Percentiles rank a stretch among this genome's conserved stretches.
Evolutionary conservation across 2,888 invertebrate species (phyloP).

Genomic region (Drosophila nr. fundita): DNA sequence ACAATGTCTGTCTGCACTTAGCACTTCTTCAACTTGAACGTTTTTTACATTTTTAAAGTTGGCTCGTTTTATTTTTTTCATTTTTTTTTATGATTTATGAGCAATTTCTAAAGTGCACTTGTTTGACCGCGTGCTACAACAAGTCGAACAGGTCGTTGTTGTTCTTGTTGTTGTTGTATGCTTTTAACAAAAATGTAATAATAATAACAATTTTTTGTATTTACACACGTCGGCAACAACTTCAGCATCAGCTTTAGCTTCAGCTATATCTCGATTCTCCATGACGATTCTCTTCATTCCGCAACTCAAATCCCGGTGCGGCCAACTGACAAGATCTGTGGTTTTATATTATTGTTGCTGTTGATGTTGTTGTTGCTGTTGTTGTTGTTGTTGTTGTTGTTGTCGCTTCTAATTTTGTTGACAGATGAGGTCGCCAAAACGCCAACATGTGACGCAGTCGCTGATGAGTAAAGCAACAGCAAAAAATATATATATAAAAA

Average conservation of each 20-base stretch:
- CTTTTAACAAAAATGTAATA: slow-evolving; percentile 54
- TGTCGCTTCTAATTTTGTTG: slow-evolving; percentile 77
- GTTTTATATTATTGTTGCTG: slow-evolving; percentile 16
- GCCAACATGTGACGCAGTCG: slow-evolving; percentile 63
- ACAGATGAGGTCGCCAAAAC: slow-evolving; percentile 77
- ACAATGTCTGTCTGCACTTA: slow-evolving; percentile 64
- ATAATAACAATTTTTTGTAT: slow-evolving; percentile 70
- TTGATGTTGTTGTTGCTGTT: slow-evolving; percentile 37
- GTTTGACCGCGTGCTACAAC: slow-evolving; percentile 81
- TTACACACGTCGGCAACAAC: slow-evolving; percentile 18
- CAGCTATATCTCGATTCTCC: slow-evolving; percentile 13
- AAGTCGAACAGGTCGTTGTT: slow-evolving; percentile 68
- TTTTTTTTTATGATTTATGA: slow-evolving; percentile 73
- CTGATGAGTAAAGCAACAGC: slow-evolving; percentile 49
- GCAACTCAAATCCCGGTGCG: slow-evolving; percentile 46
- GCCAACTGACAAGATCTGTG: slow-evolving; percentile 44
- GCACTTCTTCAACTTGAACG: slow-evolving; percentile 69
- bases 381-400: slow-evolving; percentile 29
- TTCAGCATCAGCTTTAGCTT: slow-evolving; percentile 21
- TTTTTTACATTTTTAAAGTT: slow-evolving; percentile 46
- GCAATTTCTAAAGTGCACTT: slow-evolving; percentile 82
- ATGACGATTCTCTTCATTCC: slow-evolving; percentile 26
- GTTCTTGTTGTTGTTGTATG: slow-evolving; percentile 39
- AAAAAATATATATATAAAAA: slow-evolving; percentile 46
- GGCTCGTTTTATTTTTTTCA: slow-evolving; percentile 47